Base-by-base conservation (phyloP, 2,113 vertebrate genomes). In the Orycteropus afer region DNA sequence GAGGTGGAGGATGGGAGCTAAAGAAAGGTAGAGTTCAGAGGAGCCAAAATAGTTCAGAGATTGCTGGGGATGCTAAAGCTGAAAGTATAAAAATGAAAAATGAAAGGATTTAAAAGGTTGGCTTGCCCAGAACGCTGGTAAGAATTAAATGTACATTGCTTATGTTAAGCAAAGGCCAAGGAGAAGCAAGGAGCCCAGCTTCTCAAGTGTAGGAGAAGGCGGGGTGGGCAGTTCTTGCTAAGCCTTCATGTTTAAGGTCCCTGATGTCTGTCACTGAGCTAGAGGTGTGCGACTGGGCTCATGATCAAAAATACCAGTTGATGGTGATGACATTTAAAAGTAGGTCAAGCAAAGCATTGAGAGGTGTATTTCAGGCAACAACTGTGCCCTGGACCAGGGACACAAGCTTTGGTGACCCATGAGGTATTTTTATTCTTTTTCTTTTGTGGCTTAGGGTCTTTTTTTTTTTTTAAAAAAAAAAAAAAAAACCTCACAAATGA, bases 371-470 rank as follows among this genome's bases (percentile, higher is more conserved):
- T 95, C 91, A 84, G 94, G 89, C 83, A 77, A 61, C 17, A 37
- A n/a, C 74, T 29, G 15, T 81, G 86, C 37, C 74, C 82, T n/a
- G 53, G 57, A n/a, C 83, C 87, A 84, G 94, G 77, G 77, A 97
- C 77, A 11, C 10, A 7, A 57, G 85, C 84, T 86, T 77, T 27
- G 47, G 85, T 76, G 90, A 89, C 87, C 90, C 61, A 23, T 51
- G 14, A n/a, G 86, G 32, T 94, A 61, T 91, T 96, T 97, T 96
- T 89, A 83, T 84, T 92, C 79, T 89, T 89, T 78, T 86, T 69
- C 40, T 90, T 84, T 73, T 77, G 3, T 57, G 61, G 55, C 73
- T 92, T 59, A 32, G 93, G 51, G 40, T 78, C 69, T 59, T 88
- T 91, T 90, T 86, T 14, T 40, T 17, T 40, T 20, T 71, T 71